These are phyloP conservation scores for Heteromurus nitidus DNA, from an alignment of 2,888 invertebrate species.

Conservation along the genomic window DNA sequence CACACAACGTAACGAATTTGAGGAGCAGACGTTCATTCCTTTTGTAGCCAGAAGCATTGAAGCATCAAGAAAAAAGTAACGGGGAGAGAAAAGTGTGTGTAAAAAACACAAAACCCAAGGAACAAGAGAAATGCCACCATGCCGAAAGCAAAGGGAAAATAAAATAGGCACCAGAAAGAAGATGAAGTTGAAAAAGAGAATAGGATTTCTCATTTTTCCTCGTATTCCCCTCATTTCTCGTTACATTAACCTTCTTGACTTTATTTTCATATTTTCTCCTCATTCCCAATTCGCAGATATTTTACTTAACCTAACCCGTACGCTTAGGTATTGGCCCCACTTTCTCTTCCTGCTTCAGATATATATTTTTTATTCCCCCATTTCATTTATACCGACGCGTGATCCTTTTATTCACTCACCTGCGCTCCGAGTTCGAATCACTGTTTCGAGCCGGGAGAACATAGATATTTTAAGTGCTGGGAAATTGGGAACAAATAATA, in stretches of 20 bases:
- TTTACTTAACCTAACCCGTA: too few species aligned
- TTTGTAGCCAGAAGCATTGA: constrained; percentile 55
- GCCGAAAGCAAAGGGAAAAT: background rate
- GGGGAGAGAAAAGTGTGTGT: background rate
- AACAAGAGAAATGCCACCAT: background rate
- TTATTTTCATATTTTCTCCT: background rate
- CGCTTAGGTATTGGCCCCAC: background rate
- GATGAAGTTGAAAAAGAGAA: constrained; percentile 1
- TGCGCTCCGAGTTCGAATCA: too few species aligned
- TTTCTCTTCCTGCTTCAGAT: background rate
- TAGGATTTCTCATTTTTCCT: constrained; percentile 35
- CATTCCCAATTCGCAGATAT: background rate
- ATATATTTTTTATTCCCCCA: too few species aligned
- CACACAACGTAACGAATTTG: constrained; percentile 53
- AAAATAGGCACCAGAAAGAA: background rate
- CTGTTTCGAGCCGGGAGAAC: too few species aligned
- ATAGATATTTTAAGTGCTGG: too few species aligned
- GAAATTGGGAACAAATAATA: too few species aligned
- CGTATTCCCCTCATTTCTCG: constrained; percentile 42
- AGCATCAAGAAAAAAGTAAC: constrained; percentile 24
- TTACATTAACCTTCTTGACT: constrained; percentile 56
- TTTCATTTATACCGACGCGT: too few species aligned
- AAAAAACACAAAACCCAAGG: too few species aligned
- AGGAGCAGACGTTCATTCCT: constrained; percentile 60
- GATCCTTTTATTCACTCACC: too few species aligned